A percentile compares a stretch with the other conserved stretches of the same genome.
phyloP scores from a whole-genome alignment of 2,888 invertebrate species.

The Diadegma fenestrale region DNA sequence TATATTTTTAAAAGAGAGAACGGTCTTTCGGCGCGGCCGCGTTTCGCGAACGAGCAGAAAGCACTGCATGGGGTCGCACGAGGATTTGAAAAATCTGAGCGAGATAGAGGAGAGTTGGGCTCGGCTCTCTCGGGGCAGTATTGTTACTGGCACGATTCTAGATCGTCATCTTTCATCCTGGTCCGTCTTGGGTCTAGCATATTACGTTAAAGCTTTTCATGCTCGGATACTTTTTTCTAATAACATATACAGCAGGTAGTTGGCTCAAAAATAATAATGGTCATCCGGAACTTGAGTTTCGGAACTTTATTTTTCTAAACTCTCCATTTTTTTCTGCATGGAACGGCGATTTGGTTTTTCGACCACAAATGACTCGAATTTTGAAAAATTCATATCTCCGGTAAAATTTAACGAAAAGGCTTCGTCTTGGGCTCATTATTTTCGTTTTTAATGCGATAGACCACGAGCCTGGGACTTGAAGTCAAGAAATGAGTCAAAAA shows the following conservation, averaged over 20 bases:
- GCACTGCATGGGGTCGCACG: slow-evolving; percentile 64
- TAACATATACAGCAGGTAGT: not conserved
- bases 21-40: slow-evolving; percentile 29
- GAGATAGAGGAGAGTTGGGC: slow-evolving; percentile 60
- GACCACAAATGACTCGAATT: no score
- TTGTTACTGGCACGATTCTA: slow-evolving; percentile 63
- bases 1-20: slow-evolving; percentile 11
- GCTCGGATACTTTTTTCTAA: not conserved
- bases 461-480: no score
- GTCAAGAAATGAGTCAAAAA: no score
- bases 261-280: not conserved
- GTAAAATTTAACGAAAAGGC: no score
- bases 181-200: slow-evolving; percentile 18
- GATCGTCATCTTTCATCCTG: slow-evolving; percentile 36
- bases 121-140: slow-evolving; percentile 45
- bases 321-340: no score
- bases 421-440: no score
- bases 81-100: slow-evolving; percentile 60
- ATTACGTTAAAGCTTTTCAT: not conserved
- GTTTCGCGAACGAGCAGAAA: slow-evolving; percentile 57
- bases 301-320: no score
- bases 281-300: not conserved
- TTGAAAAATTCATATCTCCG: no score
- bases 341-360: no score
- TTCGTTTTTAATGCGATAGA: no score